phyloP scores from a whole-genome alignment of 2,888 invertebrate genomes.

The Sinohyriopsis cumingii region DNA sequence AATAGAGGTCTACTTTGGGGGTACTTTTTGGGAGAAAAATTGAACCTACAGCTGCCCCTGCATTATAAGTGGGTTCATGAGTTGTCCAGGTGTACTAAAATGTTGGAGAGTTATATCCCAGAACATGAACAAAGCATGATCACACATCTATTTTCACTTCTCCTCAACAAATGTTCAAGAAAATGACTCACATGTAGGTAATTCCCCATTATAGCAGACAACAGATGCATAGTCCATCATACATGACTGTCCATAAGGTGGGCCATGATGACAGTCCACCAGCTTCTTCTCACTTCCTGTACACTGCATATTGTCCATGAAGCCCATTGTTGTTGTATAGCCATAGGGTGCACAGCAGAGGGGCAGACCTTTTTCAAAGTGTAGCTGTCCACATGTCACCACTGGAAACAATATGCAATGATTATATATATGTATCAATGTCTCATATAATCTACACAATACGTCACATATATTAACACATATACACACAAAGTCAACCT shows the following conservation, averaged over 20 bases:
- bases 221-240: conserved; percentile 54
- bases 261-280: conserved; percentile 34
- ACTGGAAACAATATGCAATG: conserved; percentile 23
- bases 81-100: too few relatives aligned
- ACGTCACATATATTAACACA: too few relatives aligned
- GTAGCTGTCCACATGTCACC: conserved; percentile 51
- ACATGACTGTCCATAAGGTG: conserved; percentile 38
- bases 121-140: too few relatives aligned
- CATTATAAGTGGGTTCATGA: too few relatives aligned
- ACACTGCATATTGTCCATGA: conserved; percentile 47
- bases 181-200: conserved; percentile 35
- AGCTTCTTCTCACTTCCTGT: conserved; percentile 48
- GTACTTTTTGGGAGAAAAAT: too few relatives aligned
- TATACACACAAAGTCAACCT: too few relatives aligned
- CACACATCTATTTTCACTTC: neutral
- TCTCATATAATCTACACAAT: too few relatives aligned
- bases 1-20: too few relatives aligned
- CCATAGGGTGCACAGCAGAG: conserved; percentile 55
- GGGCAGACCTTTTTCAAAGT: conserved; percentile 50
- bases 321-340: conserved; percentile 40
- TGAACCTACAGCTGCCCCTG: too few relatives aligned
- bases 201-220: conserved; percentile 55
- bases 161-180: neutral
- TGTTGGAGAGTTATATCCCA: too few relatives aligned
- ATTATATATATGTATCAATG: too few relatives aligned